phyloP scores from a whole-genome alignment of 2,113 vertebrate species.

The Passer montanus region DNA sequence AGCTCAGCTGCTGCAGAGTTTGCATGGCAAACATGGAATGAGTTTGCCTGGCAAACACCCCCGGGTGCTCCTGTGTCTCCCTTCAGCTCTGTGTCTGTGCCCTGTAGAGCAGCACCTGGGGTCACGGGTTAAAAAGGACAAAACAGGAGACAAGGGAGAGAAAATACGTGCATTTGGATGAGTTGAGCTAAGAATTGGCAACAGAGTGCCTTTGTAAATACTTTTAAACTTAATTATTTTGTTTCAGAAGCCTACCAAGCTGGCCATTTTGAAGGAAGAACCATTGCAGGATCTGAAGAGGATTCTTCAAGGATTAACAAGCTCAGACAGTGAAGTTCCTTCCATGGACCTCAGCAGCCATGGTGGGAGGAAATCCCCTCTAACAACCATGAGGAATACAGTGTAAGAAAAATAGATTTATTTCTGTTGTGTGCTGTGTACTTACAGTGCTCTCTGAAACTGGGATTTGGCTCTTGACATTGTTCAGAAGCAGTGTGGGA shows the following conservation, averaged over 20 bases:
- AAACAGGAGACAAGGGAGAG: background rate
- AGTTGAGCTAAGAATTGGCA: background rate
- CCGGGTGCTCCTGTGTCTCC: background rate
- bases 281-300: slow-evolving; percentile 69
- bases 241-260: slow-evolving; percentile 55
- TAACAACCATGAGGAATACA: background rate
- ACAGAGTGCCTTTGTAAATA: background rate
- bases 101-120: background rate
- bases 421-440: background rate
- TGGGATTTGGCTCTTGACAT: background rate
- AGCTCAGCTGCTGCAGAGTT: background rate
- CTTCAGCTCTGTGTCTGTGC: background rate
- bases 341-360: background rate
- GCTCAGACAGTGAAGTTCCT: slow-evolving; percentile 62
- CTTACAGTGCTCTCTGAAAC: background rate
- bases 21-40: background rate
- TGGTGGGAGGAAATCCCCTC: background rate
- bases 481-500: background rate
- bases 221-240: background rate
- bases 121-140: background rate
- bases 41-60: background rate
- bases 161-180: background rate
- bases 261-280: slow-evolving; percentile 56
- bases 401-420: background rate
- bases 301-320: slow-evolving; percentile 70